These are phyloP conservation scores for Drosophila lutescens DNA, from an alignment of 2,888 invertebrate genomes.

Conservation along the genomic window DNA sequence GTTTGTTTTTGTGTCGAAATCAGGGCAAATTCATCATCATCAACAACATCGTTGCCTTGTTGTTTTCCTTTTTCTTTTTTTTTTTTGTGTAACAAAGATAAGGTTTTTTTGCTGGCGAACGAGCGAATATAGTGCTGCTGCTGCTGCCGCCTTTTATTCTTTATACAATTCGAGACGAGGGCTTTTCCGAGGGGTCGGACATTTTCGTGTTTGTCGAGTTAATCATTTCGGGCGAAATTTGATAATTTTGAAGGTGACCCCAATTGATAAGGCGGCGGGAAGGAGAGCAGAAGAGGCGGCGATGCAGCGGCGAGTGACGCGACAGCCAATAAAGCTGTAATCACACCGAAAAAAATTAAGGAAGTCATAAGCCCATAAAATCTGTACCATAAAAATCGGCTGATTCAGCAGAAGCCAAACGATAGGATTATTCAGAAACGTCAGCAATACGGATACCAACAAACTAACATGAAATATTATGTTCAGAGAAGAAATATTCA, in stretches of 20 bases:
- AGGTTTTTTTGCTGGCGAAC: constrained; percentile 71
- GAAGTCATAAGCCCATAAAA: constrained; percentile 8
- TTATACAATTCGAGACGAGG: constrained; percentile 66
- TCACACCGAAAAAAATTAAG: not conserved
- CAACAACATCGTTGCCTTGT: constrained; percentile 73
- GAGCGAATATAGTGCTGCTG: constrained; percentile 56
- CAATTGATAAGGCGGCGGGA: constrained; percentile 65
- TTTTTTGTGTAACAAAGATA: constrained; percentile 76
- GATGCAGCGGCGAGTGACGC: constrained; percentile 14
- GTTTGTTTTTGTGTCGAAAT: constrained; percentile 82
- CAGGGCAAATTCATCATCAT: constrained; percentile 83
- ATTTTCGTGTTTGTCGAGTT: constrained; percentile 67
- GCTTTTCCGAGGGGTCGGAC: constrained; percentile 14
- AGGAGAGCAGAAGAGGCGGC: constrained; percentile 10
- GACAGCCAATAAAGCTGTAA: constrained; percentile 16
- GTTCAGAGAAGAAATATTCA: too few relatives aligned
- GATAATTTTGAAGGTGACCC: constrained; percentile 80
- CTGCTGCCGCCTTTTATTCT: constrained; percentile 57
- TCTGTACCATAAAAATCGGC: too few relatives aligned
- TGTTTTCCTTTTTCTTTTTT: constrained; percentile 43
- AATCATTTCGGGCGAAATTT: constrained; percentile 80
- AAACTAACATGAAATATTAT: too few relatives aligned
- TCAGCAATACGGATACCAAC: not conserved
- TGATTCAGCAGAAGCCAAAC: not conserved
- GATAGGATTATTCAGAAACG: not conserved